phyloP scores from a whole-genome alignment of 2,888 invertebrate species.

The Sarcophaga subvicina region DNA sequence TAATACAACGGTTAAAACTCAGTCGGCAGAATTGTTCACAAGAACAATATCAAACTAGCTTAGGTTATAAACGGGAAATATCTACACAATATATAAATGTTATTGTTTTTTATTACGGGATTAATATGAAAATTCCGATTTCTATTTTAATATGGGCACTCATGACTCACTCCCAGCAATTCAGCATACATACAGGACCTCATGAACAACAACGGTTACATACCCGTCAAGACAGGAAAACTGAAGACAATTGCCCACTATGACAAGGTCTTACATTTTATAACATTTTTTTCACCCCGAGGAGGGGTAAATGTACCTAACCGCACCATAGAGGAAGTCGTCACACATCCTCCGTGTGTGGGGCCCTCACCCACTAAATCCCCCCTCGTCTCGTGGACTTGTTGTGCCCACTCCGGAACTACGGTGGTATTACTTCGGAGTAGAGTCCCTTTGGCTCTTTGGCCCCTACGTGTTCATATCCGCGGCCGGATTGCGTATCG shows the following conservation, averaged over 20 bases:
- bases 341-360: too few relatives aligned
- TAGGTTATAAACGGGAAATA: background rate
- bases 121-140: background rate
- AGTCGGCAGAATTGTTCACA: constrained; percentile 8
- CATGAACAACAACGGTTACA: constrained; percentile 10
- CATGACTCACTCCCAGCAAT: background rate
- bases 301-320: too few relatives aligned
- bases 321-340: too few relatives aligned
- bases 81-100: background rate
- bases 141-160: background rate
- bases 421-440: too few relatives aligned
- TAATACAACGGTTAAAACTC: background rate
- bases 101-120: background rate
- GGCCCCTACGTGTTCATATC: too few relatives aligned
- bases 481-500: too few relatives aligned
- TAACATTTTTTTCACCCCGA: background rate
- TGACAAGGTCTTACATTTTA: background rate
- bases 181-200: background rate
- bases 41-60: background rate
- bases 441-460: too few relatives aligned
- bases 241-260: background rate
- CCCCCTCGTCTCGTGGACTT: too few relatives aligned
- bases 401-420: too few relatives aligned
- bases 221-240: background rate
- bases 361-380: too few relatives aligned